Evolutionary conservation across 2,797 vertebrate species (phyloP).

Genomic region (Valencia hispanica): DNA sequence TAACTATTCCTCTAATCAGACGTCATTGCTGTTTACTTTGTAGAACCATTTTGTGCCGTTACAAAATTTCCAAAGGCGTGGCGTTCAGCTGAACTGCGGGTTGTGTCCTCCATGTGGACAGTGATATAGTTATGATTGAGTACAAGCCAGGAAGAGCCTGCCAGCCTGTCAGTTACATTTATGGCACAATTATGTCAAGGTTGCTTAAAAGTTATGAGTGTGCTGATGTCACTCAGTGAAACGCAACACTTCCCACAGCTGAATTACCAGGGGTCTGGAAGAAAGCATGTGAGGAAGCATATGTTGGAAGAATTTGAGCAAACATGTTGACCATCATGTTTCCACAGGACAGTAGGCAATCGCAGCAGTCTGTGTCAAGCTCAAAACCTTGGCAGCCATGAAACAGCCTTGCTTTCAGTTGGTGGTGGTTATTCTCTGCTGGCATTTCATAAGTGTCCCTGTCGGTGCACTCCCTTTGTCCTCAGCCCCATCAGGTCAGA

Average conservation of each 20-base stretch:
- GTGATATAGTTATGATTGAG: slow-evolving; percentile 69
- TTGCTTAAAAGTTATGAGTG: slow-evolving; percentile 72
- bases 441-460: slow-evolving; percentile 79
- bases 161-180: slow-evolving; percentile 72
- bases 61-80: slow-evolving; percentile 26
- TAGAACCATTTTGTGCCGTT: slow-evolving; percentile 23
- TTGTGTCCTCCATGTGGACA: slow-evolving; percentile 59
- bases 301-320: slow-evolving; percentile 27
- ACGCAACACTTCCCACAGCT: slow-evolving; percentile 41
- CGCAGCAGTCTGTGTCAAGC: slow-evolving; percentile 42
- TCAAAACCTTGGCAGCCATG: slow-evolving; percentile 44
- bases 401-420: slow-evolving; percentile 56
- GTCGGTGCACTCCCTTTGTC: slow-evolving; percentile 73
- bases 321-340: slow-evolving; percentile 31
- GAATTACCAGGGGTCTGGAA: slow-evolving; percentile 22
- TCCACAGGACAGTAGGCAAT: slow-evolving; percentile 27
- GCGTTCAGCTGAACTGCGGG: slow-evolving; percentile 32
- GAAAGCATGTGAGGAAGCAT: slow-evolving; percentile 13
- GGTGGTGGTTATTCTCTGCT: slow-evolving; percentile 63
- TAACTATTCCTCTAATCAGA: neutral
- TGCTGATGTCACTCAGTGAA: slow-evolving; percentile 52
- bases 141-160: slow-evolving; percentile 56
- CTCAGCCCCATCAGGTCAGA: slow-evolving; percentile 74
- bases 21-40: neutral
- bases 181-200: slow-evolving; percentile 74